phyloP scores from a whole-genome alignment of 2,113 vertebrate species.

The Rhinoderma darwinii region DNA sequence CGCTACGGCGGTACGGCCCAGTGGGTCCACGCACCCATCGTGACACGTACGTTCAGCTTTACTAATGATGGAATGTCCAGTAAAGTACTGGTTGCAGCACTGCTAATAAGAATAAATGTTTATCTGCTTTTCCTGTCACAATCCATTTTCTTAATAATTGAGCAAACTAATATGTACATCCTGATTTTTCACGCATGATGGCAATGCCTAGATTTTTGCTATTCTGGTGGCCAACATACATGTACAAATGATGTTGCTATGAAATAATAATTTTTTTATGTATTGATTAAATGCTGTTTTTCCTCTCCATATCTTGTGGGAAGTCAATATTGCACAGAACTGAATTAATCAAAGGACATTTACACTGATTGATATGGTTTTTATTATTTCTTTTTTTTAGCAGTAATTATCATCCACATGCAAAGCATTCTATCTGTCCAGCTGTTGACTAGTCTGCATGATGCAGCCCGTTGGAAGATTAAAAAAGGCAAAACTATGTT shows the following conservation, averaged over 20 bases:
- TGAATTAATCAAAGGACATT: background rate
- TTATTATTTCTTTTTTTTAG: conserved; percentile 30
- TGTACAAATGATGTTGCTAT: background rate
- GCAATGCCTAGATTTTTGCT: background rate
- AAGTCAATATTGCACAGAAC: conserved; percentile 6
- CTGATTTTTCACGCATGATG: background rate
- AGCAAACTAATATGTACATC: background rate
- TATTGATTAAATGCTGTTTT: background rate
- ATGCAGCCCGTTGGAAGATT: conserved; percentile 19
- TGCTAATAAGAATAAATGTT: background rate
- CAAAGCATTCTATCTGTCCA: background rate
- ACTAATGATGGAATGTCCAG: background rate
- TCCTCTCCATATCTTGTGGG: background rate
- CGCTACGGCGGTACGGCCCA: no score
- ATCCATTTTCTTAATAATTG: background rate
- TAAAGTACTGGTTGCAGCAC: background rate
- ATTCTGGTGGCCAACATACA: background rate
- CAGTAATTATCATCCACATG: conserved; percentile 17
- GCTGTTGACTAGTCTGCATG: conserved; percentile 16
- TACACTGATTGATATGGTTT: conserved; percentile 31
- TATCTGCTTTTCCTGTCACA: background rate
- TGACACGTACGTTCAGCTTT: no score
- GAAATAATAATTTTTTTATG: background rate
- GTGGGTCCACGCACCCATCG: no score
- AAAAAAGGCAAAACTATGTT: conserved; percentile 6